These are phyloP conservation scores for Griposia aprilina DNA, from an alignment of 2,888 invertebrate species.

Conservation along the genomic window DNA sequence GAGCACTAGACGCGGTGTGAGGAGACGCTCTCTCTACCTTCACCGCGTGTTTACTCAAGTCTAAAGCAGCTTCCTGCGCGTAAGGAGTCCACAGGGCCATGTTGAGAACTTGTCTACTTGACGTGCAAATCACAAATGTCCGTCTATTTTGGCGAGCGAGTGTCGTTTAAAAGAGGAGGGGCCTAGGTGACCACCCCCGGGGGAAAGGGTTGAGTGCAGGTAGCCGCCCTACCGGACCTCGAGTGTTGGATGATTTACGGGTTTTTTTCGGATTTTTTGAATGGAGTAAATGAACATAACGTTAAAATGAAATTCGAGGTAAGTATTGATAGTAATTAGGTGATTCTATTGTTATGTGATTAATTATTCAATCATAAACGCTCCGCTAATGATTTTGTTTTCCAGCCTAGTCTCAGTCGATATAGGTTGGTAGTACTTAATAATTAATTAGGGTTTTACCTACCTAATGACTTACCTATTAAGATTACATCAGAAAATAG, in stretches of 20 bases:
- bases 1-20: constrained; percentile 59
- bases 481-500: not conserved
- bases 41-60: constrained; percentile 75
- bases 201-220: constrained; percentile 62
- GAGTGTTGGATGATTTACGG: constrained; percentile 40
- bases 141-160: constrained; percentile 54
- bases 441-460: not conserved
- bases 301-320: constrained; percentile 10
- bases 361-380: not conserved
- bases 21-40: constrained; percentile 73
- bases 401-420: not conserved
- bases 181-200: constrained; percentile 68
- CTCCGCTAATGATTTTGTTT: constrained; percentile 56
- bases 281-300: constrained; percentile 31
- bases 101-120: constrained; percentile 64
- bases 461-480: not conserved
- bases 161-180: constrained; percentile 67
- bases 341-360: not conserved
- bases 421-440: not conserved
- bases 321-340: constrained; percentile 25
- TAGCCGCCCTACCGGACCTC: constrained; percentile 57
- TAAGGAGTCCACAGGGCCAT: constrained; percentile 87
- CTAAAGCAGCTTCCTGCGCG: constrained; percentile 80
- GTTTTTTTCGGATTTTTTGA: constrained; percentile 23
- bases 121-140: constrained; percentile 66